phyloP scores from a whole-genome alignment of 2,888 invertebrate species.

The Chymomyza procnemis region DNA sequence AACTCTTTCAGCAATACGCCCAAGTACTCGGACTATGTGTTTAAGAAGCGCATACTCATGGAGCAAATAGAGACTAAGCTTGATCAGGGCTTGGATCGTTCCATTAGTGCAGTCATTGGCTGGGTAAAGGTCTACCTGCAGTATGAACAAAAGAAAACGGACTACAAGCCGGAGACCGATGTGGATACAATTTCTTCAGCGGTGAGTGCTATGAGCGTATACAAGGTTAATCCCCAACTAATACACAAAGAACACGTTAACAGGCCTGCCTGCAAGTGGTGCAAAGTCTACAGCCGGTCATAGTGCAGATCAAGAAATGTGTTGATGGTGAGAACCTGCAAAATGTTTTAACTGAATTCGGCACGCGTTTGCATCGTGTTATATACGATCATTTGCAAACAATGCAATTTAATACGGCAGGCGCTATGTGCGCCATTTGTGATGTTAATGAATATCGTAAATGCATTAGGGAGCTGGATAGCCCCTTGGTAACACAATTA shows the following conservation, averaged over 20 bases:
- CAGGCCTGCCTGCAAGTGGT: constrained; percentile 92
- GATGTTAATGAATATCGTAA: constrained; percentile 98
- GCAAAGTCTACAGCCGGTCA: constrained; percentile 87
- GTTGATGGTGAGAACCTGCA: constrained; percentile 96
- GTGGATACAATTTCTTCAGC: constrained; percentile 91
- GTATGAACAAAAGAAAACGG: constrained; percentile 95
- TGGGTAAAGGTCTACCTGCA: constrained; percentile 95
- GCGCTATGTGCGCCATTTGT: constrained; percentile 98
- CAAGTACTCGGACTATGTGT: constrained; percentile 92
- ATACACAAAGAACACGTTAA: background rate
- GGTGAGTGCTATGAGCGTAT: constrained; percentile 77
- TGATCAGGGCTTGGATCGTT: constrained; percentile 91
- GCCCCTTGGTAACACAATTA: constrained; percentile 89
- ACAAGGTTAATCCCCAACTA: background rate
- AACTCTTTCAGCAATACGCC: constrained; percentile 84
- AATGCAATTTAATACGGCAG: constrained; percentile 95
- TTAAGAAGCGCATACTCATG: constrained; percentile 90
- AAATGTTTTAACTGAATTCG: constrained; percentile 91
- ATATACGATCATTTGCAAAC: constrained; percentile 96
- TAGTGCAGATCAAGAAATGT: constrained; percentile 87
- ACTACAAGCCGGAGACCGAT: constrained; percentile 93
- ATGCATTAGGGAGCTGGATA: constrained; percentile 86
- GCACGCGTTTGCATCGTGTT: constrained; percentile 93
- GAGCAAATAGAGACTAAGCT: constrained; percentile 95
- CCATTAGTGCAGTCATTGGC: constrained; percentile 91